A percentile compares a stretch with the other conserved stretches of the same genome.
Conservation (phyloP, 2,888 invertebrate genomes). For the Hypomecis punctinalis region DNA sequence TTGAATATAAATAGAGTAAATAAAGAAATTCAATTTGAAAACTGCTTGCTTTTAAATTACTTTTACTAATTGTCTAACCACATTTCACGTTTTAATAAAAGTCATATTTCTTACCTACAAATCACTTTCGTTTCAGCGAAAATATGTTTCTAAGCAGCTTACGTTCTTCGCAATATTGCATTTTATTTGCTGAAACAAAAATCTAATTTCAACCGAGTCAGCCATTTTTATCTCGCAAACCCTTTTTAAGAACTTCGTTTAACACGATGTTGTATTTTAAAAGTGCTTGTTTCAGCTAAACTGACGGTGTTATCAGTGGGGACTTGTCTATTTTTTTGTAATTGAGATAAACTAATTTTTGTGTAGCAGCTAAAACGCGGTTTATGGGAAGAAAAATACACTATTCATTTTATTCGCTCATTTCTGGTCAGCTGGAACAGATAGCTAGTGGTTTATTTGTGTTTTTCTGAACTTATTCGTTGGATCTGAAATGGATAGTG, state of each 20-base stretch:
- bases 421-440: too few species aligned
- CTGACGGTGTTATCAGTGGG: conserved; percentile 16
- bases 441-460: too few species aligned
- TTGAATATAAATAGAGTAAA: too few species aligned
- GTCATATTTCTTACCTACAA: conserved; percentile 6
- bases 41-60: not conserved
- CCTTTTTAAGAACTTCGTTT: conserved; percentile 33
- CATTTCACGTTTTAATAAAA: not conserved
- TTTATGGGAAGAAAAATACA: conserved; percentile 4
- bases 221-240: conserved; percentile 35
- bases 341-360: conserved; percentile 30
- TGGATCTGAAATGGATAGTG: too few species aligned
- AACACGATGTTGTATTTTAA: conserved; percentile 30
- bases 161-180: conserved; percentile 16
- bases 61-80: not conserved
- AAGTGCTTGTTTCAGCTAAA: conserved; percentile 37
- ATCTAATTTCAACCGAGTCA: conserved; percentile 35
- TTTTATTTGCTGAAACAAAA: conserved; percentile 36
- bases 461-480: too few species aligned
- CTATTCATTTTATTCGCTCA: too few species aligned
- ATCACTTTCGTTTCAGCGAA: conserved; percentile 17
- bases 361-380: conserved; percentile 18
- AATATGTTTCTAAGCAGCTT: conserved; percentile 14
- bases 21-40: not conserved
- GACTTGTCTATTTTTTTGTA: conserved; percentile 21